These are phyloP conservation scores for Bradypodion pumilum DNA, from an alignment of 2,797 vertebrate genomes.

Conservation along the genomic window DNA sequence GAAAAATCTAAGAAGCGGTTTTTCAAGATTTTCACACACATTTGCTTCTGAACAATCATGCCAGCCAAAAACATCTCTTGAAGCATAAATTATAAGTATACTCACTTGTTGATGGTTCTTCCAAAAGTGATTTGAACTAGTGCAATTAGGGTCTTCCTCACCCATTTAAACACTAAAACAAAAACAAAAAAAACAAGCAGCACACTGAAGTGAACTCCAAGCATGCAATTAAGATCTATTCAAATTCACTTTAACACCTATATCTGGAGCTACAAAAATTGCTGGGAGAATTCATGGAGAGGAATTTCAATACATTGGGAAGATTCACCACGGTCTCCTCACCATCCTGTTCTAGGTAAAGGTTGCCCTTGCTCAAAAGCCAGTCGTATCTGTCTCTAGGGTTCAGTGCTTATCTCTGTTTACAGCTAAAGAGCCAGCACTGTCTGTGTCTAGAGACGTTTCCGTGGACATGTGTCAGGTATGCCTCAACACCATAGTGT, in stretches of 20 bases:
- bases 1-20: not conserved
- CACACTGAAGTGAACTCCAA: constrained; percentile 5
- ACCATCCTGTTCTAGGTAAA: not conserved
- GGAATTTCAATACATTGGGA: not conserved
- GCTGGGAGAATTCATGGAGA: not conserved
- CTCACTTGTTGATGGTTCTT: constrained; percentile 99
- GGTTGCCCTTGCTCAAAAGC: too few relatives aligned
- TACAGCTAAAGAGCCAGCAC: too few relatives aligned
- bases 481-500: too few relatives aligned
- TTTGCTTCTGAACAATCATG: not conserved
- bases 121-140: constrained; percentile 99
- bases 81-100: constrained; percentile 38
- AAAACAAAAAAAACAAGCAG: constrained; percentile 43
- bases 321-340: not conserved
- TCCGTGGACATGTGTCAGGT: too few relatives aligned
- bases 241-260: not conserved
- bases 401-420: too few relatives aligned
- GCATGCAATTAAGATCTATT: not conserved
- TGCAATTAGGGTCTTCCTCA: constrained; percentile 98
- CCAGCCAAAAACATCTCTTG: not conserved
- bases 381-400: too few relatives aligned
- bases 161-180: constrained; percentile 96
- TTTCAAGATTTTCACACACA: not conserved
- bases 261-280: not conserved
- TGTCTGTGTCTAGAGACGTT: too few relatives aligned